Evolutionary conservation across 30 jellyfish, hydroid and myxozoan species (phyloP).

Genomic region (Chironex yamaguchii): DNA sequence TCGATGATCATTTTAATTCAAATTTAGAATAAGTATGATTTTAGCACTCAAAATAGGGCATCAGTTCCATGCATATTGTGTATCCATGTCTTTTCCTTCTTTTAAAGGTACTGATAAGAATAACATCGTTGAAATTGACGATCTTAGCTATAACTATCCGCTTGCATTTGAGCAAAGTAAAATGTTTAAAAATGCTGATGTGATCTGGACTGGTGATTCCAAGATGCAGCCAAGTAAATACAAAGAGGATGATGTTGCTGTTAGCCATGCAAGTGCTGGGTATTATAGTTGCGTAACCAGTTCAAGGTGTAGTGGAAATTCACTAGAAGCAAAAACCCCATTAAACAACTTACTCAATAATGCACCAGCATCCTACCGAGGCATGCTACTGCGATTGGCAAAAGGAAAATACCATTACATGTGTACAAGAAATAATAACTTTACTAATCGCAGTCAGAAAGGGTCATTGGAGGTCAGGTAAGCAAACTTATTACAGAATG

Average conservation of each 20-base stretch:
- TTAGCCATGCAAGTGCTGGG: conserved; percentile 76
- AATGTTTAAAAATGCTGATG: conserved; percentile 72
- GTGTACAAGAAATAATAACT: conserved; percentile 89
- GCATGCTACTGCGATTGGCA: conserved; percentile 70
- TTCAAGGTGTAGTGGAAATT: conserved; percentile 60
- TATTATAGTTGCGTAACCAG: conserved; percentile 68
- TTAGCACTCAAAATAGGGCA: too few relatives aligned
- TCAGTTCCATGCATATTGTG: too few relatives aligned
- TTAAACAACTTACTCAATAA: conserved; percentile 77
- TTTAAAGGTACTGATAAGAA: conserved; percentile 87
- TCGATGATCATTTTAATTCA: too few relatives aligned
- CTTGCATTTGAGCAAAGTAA: conserved; percentile 77
- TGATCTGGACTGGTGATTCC: conserved; percentile 47
- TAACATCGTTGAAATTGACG: conserved; percentile 74
- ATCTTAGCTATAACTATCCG: conserved; percentile 83
- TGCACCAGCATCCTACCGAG: conserved; percentile 92
- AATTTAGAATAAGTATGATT: too few relatives aligned
- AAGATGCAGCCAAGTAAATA: background rate
- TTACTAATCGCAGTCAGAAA: conserved; percentile 85
- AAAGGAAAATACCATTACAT: conserved; percentile 76
- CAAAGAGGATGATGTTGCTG: conserved; percentile 74
- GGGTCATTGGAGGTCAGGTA: conserved; percentile 65
- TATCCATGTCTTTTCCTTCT: too few relatives aligned
- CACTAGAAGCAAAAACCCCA: conserved; percentile 56
- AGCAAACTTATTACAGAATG: too few relatives aligned